phyloP scores from a whole-genome alignment of 2,888 invertebrate genomes.

The Acanthoscelides obtectus region DNA sequence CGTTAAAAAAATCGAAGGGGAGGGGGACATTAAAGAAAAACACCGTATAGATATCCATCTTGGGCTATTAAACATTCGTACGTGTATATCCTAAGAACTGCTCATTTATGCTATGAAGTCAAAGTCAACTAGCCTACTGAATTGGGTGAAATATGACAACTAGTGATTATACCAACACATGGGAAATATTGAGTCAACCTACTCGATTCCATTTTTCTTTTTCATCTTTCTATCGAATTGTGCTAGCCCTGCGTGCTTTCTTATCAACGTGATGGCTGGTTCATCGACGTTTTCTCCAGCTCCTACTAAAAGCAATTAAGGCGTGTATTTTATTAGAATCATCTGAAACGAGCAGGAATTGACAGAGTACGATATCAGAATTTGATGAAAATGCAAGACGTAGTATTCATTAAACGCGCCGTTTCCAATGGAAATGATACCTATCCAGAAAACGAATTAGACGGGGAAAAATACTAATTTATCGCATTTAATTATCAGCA shows the following conservation, averaged over 20 bases:
- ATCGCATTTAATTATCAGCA: not conserved
- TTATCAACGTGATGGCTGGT: not conserved
- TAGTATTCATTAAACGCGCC: not conserved
- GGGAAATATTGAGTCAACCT: too few species aligned
- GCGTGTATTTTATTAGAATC: not conserved
- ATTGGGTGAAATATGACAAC: too few species aligned
- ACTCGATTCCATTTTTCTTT: not conserved
- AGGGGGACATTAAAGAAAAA: too few species aligned
- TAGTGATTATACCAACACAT: too few species aligned
- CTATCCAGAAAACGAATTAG: not conserved
- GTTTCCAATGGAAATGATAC: not conserved
- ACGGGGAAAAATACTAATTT: not conserved
- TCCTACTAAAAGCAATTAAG: not conserved
- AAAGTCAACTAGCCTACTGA: too few species aligned
- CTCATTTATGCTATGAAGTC: too few species aligned
- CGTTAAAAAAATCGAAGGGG: too few species aligned
- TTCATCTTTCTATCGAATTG: not conserved
- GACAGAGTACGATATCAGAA: not conserved
- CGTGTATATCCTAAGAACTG: too few species aligned
- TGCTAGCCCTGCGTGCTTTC: not conserved
- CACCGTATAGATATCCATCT: too few species aligned
- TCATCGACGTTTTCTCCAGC: not conserved
- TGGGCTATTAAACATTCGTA: too few species aligned
- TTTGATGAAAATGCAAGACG: not conserved
- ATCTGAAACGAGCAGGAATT: not conserved